These are phyloP conservation scores for Apostichopus leukothele DNA, from an alignment of 53 echinoderm and acorn worm genomes.

Conservation along the genomic window DNA sequence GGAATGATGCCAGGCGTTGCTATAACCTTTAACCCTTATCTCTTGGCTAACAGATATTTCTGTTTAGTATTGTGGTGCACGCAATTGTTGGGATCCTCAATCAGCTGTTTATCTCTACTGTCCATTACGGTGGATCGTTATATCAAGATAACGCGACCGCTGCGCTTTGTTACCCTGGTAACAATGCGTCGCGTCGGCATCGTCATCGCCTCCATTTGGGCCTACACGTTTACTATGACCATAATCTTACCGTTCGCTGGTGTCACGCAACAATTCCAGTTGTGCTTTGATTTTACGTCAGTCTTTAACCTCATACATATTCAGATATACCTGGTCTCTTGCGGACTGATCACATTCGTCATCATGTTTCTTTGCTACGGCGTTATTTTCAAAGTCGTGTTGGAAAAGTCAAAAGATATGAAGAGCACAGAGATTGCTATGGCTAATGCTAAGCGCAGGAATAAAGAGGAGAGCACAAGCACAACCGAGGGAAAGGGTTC, in stretches of 20 bases:
- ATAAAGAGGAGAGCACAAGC: not conserved
- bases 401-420: constrained; percentile 40
- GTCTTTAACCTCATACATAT: constrained; percentile 63
- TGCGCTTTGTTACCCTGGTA: constrained; percentile 23
- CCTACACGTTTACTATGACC: constrained; percentile 47
- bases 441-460: constrained; percentile 20
- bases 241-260: constrained; percentile 61
- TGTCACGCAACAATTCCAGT: constrained; percentile 21
- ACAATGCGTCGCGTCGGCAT: constrained; percentile 32
- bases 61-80: constrained; percentile 60
- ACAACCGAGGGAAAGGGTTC: not conserved
- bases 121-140: constrained; percentile 64
- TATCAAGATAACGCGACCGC: constrained; percentile 56
- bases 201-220: constrained; percentile 50
- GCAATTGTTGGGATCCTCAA: constrained; percentile 54
- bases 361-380: constrained; percentile 58
- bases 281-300: constrained; percentile 65
- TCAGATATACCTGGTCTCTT: constrained; percentile 56
- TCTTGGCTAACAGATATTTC: constrained; percentile 37
- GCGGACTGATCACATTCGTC: constrained; percentile 59
- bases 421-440: constrained; percentile 8
- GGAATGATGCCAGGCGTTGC: constrained; percentile 66
- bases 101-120: constrained; percentile 57
- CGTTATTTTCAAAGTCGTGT: constrained; percentile 53
- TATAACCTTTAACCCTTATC: constrained; percentile 56